A percentile compares a stretch with the other conserved stretches of the same genome.
Evolutionary conservation across 2,797 vertebrate species (phyloP).

Genomic region (Anabacerthia variegaticeps): DNA sequence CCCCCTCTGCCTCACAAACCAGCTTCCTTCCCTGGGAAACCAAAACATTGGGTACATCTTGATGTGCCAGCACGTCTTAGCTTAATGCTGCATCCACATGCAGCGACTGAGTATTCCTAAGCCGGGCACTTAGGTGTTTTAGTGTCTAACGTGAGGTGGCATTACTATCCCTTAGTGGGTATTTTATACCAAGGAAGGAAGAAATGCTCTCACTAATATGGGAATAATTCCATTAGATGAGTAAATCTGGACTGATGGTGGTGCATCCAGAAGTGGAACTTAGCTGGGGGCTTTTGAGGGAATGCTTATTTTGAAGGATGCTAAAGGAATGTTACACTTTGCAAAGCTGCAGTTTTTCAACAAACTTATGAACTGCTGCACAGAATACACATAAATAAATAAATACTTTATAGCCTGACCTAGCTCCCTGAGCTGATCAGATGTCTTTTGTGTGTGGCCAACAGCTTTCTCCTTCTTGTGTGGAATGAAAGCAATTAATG

Average conservation of each 20-base stretch:
- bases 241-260: background rate
- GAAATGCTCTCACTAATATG: background rate
- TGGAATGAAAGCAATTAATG: slow-evolving; percentile 44
- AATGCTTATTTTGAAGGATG: slow-evolving; percentile 20
- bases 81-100: background rate
- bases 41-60: fast-evolving
- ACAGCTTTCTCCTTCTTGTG: background rate
- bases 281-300: background rate
- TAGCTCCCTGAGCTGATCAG: slow-evolving; percentile 12
- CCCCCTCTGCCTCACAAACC: background rate
- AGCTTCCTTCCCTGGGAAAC: background rate
- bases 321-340: background rate
- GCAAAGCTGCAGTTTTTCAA: slow-evolving; percentile 8
- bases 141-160: background rate
- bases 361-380: background rate
- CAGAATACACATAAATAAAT: slow-evolving; percentile 31
- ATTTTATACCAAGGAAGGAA: background rate
- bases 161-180: background rate
- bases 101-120: background rate
- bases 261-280: background rate
- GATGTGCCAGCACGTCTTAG: background rate
- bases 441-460: slow-evolving; percentile 12
- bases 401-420: slow-evolving; percentile 32
- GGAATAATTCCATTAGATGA: background rate
- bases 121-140: background rate